Conservation (phyloP, 2,113 vertebrate species). For the Spea multiplicata region DNA sequence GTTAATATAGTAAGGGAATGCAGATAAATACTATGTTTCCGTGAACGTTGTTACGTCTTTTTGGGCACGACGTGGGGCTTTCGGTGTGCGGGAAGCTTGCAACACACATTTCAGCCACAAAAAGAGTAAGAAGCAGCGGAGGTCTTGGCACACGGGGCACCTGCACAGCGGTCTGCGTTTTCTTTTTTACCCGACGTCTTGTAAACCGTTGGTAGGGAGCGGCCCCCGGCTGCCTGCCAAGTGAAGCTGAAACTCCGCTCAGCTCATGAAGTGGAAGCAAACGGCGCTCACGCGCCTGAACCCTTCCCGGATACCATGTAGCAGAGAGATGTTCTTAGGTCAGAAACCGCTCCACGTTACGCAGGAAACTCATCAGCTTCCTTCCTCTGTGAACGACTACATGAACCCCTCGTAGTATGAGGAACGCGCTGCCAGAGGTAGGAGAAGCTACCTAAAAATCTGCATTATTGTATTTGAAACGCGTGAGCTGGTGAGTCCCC, state of each 20-base stretch:
- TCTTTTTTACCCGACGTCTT: constrained; percentile 8
- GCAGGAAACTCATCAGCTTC: constrained; percentile 36
- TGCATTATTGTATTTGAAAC: no score
- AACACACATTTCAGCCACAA: constrained; percentile 1
- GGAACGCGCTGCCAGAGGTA: constrained; percentile 31
- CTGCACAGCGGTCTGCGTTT: constrained; percentile 9
- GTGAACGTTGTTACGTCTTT: no score
- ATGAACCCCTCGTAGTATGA: constrained; percentile 13
- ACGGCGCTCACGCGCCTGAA: constrained; percentile 1
- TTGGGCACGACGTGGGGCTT: no score
- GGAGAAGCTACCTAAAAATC: neutral
- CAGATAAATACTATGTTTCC: no score
- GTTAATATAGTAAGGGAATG: no score
- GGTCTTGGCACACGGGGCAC: constrained; percentile 15
- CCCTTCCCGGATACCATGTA: neutral
- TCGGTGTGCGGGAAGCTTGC: no score
- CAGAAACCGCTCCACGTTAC: constrained; percentile 9
- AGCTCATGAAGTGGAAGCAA: constrained; percentile 57
- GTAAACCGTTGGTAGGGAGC: constrained; percentile 67
- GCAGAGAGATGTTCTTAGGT: neutral
- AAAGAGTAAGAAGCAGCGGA: neutral
- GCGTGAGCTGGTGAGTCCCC: no score
- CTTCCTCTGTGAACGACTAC: constrained; percentile 16
- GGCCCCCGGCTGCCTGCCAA: constrained; percentile 48
- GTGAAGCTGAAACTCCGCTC: constrained; percentile 58